Base-by-base conservation (phyloP, 2,888 invertebrate species). In the Tachina lurida region DNA sequence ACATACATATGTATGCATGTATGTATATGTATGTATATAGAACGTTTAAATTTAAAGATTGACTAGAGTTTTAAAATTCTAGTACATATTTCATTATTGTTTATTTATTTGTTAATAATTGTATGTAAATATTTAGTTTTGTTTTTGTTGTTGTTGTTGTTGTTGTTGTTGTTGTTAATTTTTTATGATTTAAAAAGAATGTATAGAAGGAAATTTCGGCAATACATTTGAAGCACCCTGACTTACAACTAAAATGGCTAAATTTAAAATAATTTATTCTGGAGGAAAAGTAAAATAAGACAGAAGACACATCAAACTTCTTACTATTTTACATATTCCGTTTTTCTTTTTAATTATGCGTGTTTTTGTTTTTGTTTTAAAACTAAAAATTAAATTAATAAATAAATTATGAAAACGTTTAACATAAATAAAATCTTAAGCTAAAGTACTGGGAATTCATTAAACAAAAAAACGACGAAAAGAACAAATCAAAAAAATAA, bases 21-120 rank as follows among this genome's bases (percentile, higher is more conserved):
- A 13, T 22, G 13, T 12, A 12, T 58, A n/a, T 70, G 31, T 45
- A 73, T 31, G 31, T 54, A 47, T 56, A 45, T 45, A 78, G 73
- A 78, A 84, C 60, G 58, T 83, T 86, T 86, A 83, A 80, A 83
- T 71, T 86, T 86, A 83, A 52, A 86, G 83, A 86, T 86, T 86
- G 86, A 86, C 86, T 86, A 86, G 84, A 87, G 87, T 80, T 77
- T 85, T 80, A 70, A 79, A 84, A 80, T 83, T 87, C 86, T 84
- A 75, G 82, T 75, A 68, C 39, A 43, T n/a, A 49, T 80, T 84
- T 79, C 13, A 68, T 73, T 22, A 49, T 68, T 80, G 41, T 65
- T 74, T 77, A 19, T 60, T 84, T 31, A 65, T 85, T 31, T 31
- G 31, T 31, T 31, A 31, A 31, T 78, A 77, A 65, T 70, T 67